Percentiles rank a stretch among this genome's conserved stretches.
Conservation (phyloP, 2,888 invertebrate genomes). For the Horisme vitalbata region DNA sequence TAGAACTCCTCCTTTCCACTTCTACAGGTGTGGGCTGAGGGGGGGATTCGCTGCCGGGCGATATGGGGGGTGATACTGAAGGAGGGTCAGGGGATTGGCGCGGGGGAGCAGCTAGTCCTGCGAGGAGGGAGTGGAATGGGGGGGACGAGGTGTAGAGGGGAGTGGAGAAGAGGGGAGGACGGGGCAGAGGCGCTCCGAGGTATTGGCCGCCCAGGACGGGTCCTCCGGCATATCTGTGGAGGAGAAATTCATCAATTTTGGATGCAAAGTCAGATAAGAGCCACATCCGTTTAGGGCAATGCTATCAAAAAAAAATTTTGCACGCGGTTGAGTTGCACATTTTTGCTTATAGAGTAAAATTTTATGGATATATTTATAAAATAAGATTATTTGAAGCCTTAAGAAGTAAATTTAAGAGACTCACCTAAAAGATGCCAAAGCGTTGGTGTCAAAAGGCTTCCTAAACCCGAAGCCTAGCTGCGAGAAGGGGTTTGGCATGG, state of each 20-base stretch:
- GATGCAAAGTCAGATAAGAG: too few relatives aligned
- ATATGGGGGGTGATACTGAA: constrained; percentile 80
- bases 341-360: too few relatives aligned
- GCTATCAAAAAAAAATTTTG: too few relatives aligned
- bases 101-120: constrained; percentile 73
- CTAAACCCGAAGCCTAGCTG: constrained; percentile 89
- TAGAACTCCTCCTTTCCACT: constrained; percentile 92
- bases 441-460: constrained; percentile 87
- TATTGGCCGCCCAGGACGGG: constrained; percentile 72
- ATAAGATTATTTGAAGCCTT: too few relatives aligned
- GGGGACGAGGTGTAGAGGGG: constrained; percentile 85
- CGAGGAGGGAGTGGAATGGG: constrained; percentile 71
- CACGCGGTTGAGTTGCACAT: too few relatives aligned
- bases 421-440: constrained; percentile 86
- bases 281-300: too few relatives aligned
- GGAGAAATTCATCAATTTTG: too few relatives aligned
- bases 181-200: constrained; percentile 76
- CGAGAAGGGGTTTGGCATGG: constrained; percentile 91
- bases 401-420: background rate
- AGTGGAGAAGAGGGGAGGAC: constrained; percentile 82
- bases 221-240: constrained; percentile 61
- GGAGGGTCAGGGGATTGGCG: constrained; percentile 73
- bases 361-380: too few relatives aligned
- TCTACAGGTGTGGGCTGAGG: constrained; percentile 83
- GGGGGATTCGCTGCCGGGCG: constrained; percentile 79